These are phyloP conservation scores for Heterodera filipjevi DNA, from an alignment of 2,888 invertebrate species.

Conservation along the genomic window DNA sequence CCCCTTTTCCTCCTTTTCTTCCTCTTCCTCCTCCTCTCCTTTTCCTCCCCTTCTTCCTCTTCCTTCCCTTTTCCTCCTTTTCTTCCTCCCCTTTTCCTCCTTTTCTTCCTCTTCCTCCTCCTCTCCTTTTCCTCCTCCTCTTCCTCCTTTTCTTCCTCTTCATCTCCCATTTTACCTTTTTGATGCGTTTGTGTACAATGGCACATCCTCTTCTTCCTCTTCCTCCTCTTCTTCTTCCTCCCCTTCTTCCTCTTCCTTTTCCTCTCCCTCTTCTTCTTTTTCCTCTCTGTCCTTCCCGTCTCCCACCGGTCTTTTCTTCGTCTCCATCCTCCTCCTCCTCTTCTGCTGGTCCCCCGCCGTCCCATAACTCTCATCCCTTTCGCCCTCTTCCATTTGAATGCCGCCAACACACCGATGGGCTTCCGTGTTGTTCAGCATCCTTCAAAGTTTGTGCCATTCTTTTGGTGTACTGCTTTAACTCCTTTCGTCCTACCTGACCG, in stretches of 20 bases:
- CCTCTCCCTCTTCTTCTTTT: constrained; percentile 18
- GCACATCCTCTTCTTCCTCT: constrained; percentile 30
- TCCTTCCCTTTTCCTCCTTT: not conserved
- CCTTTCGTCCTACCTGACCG: constrained; percentile 32
- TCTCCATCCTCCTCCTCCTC: not conserved
- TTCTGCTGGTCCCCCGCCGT: not conserved
- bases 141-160: not conserved
- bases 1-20: too few relatives aligned
- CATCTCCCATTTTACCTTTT: constrained; percentile 16
- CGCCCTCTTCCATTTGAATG: constrained; percentile 31
- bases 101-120: not conserved
- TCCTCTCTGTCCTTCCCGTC: constrained; percentile 28
- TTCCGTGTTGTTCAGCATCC: constrained; percentile 43
- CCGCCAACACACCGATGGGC: constrained; percentile 39
- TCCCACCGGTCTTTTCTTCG: not conserved
- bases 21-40: not conserved
- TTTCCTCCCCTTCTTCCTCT: not conserved
- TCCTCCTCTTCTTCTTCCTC: constrained; percentile 32
- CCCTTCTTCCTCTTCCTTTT: not conserved
- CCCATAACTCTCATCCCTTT: constrained; percentile 20
- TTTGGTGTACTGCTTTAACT: not conserved
- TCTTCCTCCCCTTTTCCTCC: not conserved
- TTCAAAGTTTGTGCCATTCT: not conserved
- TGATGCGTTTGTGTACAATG: constrained; percentile 28
- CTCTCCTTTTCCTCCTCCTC: not conserved